Evolutionary conservation across 2,888 invertebrate genomes (phyloP).

Genomic region (Thereva unica): DNA sequence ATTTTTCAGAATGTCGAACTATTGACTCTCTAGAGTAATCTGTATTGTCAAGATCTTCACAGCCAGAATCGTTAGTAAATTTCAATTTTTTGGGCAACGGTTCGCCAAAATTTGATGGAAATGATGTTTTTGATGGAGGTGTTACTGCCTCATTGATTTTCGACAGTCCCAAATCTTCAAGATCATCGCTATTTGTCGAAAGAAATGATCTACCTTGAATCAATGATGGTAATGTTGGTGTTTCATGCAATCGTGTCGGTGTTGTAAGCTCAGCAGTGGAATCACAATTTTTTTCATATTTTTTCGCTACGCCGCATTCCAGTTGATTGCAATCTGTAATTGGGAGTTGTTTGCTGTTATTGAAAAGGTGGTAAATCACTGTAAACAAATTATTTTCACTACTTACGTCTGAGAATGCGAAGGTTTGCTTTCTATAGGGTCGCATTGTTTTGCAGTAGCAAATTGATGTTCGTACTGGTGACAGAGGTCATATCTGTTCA

Average conservation of each 20-base stretch:
- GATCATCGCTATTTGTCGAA: conserved; percentile 39
- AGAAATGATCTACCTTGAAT: conserved; percentile 35
- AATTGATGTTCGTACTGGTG: conserved; percentile 48
- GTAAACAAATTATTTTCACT: neutral
- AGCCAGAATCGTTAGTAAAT: neutral
- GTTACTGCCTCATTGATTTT: conserved; percentile 38
- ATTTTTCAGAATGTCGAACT: too few species aligned
- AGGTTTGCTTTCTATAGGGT: conserved; percentile 47
- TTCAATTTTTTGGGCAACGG: conserved; percentile 30
- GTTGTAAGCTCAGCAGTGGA: conserved; percentile 36
- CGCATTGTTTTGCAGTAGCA: conserved; percentile 45
- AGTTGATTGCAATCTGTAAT: conserved; percentile 29
- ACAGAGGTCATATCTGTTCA: conserved; percentile 47
- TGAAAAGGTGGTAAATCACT: conserved; percentile 12
- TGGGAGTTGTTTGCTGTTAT: conserved; percentile 44
- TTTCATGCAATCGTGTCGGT: conserved; percentile 39
- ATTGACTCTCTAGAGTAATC: too few species aligned
- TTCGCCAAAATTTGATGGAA: conserved; percentile 7
- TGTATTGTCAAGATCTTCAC: too few species aligned
- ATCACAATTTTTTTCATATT: neutral
- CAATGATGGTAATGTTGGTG: conserved; percentile 40
- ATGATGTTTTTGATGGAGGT: conserved; percentile 27
- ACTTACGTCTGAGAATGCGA: conserved; percentile 49
- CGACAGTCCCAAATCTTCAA: conserved; percentile 21
- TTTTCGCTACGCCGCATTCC: neutral